Evolutionary conservation across 1,140 invertebrate genomes (phyloP), one percentile per base, ranked within the genome.

Genomic region (Lasioglossum albipes): DNA sequence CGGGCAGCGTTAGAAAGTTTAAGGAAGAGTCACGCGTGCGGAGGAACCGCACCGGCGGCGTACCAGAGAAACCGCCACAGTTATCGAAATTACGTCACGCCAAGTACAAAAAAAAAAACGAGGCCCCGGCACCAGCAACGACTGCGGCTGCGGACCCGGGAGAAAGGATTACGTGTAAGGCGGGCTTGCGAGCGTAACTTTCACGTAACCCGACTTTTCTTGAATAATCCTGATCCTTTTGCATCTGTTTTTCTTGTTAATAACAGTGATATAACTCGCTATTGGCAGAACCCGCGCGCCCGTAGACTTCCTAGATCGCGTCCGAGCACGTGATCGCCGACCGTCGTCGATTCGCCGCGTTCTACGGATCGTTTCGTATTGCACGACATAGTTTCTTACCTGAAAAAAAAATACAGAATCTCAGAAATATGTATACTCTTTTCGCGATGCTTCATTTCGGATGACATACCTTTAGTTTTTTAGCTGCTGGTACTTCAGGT

Each of bases 81-180:
- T 88, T 84, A 87, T 87, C 62, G 77, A 69, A 67, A 86, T 87
- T 89, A 79, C 87, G 81, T 87, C 79, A 87, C 80, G 62, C 36
- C 7, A 36, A 20, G 73, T 36, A 65, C 22, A 57, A 61, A 78
- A 81, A 87, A 54, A 36, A 36, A 36, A 36, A 12, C 45, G 45
- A 1, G 45, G 45, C 45, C 9, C 10, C 45, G 45, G 13, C 45
- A 12, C 45, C 45, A 45, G 27, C 27, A 27, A 27, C 27, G 27
- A 1, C 45, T 13, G 45, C 45, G 45, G 45, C 13, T 49, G 45
- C 45, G 45, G 42, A 4, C 9, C 7, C 0, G 27, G 65, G 54
- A 75, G 64, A 75, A 75, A 75, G 62, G 65, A 80, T 80, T 80
- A 69, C 72, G 73, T 80, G 65, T 42, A 79, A 74, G 41, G 31